phyloP scores from a whole-genome alignment of 23 tunicate species.

The Ascidia mentula region DNA sequence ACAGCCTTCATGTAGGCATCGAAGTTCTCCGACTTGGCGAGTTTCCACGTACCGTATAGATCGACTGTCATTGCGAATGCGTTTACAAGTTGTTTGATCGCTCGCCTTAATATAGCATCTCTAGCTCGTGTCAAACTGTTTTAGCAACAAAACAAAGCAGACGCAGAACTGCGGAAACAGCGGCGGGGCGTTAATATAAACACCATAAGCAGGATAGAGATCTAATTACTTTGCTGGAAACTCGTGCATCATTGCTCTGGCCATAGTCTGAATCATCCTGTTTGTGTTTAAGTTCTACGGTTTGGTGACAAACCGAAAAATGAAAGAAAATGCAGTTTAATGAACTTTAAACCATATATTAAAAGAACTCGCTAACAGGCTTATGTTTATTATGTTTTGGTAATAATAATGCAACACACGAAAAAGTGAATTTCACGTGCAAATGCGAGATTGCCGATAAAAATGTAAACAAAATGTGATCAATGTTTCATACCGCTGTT shows the following conservation, averaged over 20 bases:
- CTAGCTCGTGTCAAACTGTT: background rate
- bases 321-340: too few relatives aligned
- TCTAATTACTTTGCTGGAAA: background rate
- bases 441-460: too few relatives aligned
- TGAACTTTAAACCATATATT: too few relatives aligned
- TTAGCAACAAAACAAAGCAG: background rate
- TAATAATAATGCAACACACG: too few relatives aligned
- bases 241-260: background rate
- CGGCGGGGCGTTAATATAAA: background rate
- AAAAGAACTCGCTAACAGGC: too few relatives aligned
- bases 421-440: too few relatives aligned
- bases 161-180: background rate
- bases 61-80: background rate
- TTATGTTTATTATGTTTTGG: too few relatives aligned
- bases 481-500: too few relatives aligned
- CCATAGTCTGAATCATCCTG: background rate
- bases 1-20: constrained; percentile 5
- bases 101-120: background rate
- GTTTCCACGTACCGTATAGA: background rate
- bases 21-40: background rate
- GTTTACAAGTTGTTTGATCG: too few relatives aligned
- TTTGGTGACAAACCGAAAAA: too few relatives aligned
- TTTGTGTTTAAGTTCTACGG: too few relatives aligned
- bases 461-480: too few relatives aligned
- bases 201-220: background rate